A percentile compares a stretch with the other conserved stretches of the same genome.
phyloP scores from a whole-genome alignment of 2,797 vertebrate species.

The Acanthopagrus latus region DNA sequence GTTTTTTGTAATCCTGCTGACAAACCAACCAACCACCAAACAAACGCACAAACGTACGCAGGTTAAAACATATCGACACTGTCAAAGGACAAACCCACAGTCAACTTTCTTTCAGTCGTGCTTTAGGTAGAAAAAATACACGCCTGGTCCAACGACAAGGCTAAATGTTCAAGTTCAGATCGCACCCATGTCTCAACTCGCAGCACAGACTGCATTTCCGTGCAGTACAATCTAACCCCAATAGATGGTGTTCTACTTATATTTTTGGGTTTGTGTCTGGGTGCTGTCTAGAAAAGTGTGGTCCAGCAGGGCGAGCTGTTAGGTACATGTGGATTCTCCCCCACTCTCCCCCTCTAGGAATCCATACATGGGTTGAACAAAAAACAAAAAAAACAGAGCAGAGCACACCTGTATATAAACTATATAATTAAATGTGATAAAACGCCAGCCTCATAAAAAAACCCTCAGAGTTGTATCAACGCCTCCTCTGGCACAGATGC shows the following conservation, averaged over 20 bases:
- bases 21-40: too few species aligned
- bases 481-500: not conserved
- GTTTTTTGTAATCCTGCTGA: too few species aligned
- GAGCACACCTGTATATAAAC: constrained; percentile 2
- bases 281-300: constrained; percentile 65
- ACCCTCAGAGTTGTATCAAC: not conserved
- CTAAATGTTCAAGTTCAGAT: not conserved
- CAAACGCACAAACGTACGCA: too few species aligned
- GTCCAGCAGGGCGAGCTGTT: constrained; percentile 49
- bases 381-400: not conserved
- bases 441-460: not conserved
- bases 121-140: not conserved
- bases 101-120: not conserved
- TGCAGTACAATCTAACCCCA: constrained; percentile 53
- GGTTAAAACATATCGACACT: too few species aligned
- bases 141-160: not conserved
- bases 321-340: constrained; percentile 1
- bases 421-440: not conserved
- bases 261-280: constrained; percentile 2
- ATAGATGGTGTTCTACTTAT: constrained; percentile 60
- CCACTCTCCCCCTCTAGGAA: constrained; percentile 25
- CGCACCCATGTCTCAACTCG: too few species aligned
- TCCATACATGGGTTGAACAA: constrained; percentile 1
- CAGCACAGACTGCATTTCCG: not conserved
- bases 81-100: not conserved